Conservation (phyloP, 2,113 vertebrate species). For the Sorex araneus region DNA sequence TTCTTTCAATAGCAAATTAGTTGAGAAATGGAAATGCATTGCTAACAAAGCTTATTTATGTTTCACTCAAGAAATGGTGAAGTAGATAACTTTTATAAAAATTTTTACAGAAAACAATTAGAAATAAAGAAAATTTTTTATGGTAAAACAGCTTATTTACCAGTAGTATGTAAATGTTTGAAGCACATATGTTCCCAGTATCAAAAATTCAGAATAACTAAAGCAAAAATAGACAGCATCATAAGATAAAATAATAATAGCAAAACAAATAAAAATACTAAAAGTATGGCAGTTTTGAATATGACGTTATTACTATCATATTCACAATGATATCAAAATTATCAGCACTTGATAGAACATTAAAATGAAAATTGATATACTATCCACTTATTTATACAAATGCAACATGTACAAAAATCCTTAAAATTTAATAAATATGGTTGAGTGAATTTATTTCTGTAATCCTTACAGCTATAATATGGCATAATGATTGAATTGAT, state of each 20-base stretch:
- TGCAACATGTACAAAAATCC: neutral
- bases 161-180: neutral
- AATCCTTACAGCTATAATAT: neutral
- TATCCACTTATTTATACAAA: neutral
- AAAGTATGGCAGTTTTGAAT: neutral
- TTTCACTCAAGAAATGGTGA: neutral
- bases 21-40: neutral
- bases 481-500: neutral
- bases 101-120: conserved; percentile 13
- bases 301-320: neutral
- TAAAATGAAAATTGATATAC: conserved; percentile 24
- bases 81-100: conserved; percentile 1
- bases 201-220: neutral
- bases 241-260: neutral
- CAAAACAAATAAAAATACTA: conserved; percentile 51
- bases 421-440: neutral
- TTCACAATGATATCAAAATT: neutral
- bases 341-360: neutral
- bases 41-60: neutral
- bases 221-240: conserved; percentile 29
- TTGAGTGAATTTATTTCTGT: neutral
- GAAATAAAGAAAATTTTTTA: neutral
- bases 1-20: neutral
- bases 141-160: neutral
- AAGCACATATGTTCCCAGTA: neutral